Conservation (phyloP, 2,888 invertebrate genomes). For the Phaedon cochleariae region DNA sequence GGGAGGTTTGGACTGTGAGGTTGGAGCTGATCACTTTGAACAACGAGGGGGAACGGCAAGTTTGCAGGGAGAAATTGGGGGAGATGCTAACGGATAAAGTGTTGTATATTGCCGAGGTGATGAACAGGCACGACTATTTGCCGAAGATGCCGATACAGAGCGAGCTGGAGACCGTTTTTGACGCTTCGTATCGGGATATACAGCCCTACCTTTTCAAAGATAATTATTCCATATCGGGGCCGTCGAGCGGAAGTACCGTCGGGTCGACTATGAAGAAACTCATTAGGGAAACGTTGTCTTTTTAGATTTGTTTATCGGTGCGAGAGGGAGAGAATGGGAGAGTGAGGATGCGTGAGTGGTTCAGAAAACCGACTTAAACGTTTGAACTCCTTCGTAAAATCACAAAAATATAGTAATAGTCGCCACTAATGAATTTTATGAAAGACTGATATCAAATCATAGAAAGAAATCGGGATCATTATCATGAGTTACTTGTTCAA, state of each 20-base stretch:
- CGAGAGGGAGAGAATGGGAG: too few species aligned
- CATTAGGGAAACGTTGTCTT: slow-evolving; percentile 84
- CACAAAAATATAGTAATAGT: too few species aligned
- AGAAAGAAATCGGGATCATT: too few species aligned
- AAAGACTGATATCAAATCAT: too few species aligned
- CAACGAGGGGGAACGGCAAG: slow-evolving; percentile 87
- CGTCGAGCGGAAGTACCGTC: slow-evolving; percentile 77
- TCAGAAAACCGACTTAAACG: too few species aligned
- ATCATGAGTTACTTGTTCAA: too few species aligned
- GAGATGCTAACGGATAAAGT: slow-evolving; percentile 92
- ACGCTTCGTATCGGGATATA: slow-evolving; percentile 90
- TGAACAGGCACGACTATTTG: slow-evolving; percentile 95
- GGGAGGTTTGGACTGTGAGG: slow-evolving; percentile 98
- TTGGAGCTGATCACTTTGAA: slow-evolving; percentile 87
- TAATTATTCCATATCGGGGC: slow-evolving; percentile 82
- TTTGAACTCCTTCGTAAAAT: too few species aligned
- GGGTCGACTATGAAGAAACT: slow-evolving; percentile 91
- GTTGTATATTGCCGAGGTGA: slow-evolving; percentile 91
- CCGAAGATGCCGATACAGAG: slow-evolving; percentile 95
- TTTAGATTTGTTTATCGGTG: slow-evolving; percentile 66
- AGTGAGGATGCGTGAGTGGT: too few species aligned
- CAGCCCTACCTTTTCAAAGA: slow-evolving; percentile 98
- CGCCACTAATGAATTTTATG: too few species aligned
- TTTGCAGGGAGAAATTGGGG: slow-evolving; percentile 87
- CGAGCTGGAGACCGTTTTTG: slow-evolving; percentile 93